Evolutionary conservation across 2,888 invertebrate genomes (phyloP).

Genomic region (Tachina fera): DNA sequence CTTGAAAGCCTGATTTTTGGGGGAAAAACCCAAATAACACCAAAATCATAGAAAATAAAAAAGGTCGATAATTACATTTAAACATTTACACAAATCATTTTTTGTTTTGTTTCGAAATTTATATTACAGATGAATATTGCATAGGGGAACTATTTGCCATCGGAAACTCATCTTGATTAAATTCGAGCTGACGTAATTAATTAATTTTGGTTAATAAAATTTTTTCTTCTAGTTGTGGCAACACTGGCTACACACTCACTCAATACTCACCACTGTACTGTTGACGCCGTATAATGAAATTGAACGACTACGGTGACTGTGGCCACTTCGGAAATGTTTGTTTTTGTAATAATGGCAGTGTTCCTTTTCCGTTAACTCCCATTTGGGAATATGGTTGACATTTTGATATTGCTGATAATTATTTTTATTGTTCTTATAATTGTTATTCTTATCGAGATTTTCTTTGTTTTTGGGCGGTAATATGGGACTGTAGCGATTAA

Average conservation of each 20-base stretch:
- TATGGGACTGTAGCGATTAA: constrained; percentile 80
- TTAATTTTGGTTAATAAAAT: too few species aligned
- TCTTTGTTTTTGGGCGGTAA: constrained; percentile 74
- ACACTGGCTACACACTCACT: not conserved
- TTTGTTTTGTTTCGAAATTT: too few species aligned
- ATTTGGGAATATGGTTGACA: constrained; percentile 45
- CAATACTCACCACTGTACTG: constrained; percentile 79
- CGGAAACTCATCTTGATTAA: too few species aligned
- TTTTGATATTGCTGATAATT: constrained; percentile 48
- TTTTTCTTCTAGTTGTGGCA: not conserved
- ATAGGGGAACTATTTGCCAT: too few species aligned
- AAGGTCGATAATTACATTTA: too few species aligned
- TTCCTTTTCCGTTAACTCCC: constrained; percentile 59
- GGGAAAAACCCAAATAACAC: too few species aligned
- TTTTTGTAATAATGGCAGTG: constrained; percentile 51
- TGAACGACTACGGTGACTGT: constrained; percentile 76
- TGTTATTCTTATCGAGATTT: constrained; percentile 70
- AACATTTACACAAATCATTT: too few species aligned
- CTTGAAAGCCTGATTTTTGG: too few species aligned
- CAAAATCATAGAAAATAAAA: too few species aligned
- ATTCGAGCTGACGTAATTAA: too few species aligned
- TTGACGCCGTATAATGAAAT: constrained; percentile 79
- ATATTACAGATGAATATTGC: too few species aligned
- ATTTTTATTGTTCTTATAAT: constrained; percentile 70
- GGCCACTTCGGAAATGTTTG: constrained; percentile 72